phyloP scores from a whole-genome alignment of 2,113 vertebrate species.

The Ctenodactylus gundi region DNA sequence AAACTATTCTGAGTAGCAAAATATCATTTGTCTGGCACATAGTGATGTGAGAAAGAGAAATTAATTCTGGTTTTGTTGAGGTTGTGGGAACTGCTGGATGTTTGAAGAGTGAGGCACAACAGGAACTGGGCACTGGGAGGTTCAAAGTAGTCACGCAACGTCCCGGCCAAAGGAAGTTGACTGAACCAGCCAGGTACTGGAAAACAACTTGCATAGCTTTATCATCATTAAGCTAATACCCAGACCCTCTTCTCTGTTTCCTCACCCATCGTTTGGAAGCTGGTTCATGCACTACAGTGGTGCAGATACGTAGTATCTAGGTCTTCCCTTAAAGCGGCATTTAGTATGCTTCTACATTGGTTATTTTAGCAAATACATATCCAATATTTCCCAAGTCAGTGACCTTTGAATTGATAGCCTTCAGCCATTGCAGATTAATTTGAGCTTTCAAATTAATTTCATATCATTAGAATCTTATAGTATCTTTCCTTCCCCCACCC shows the following conservation, averaged over 20 bases:
- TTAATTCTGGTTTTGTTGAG: background rate
- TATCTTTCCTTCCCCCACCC: background rate
- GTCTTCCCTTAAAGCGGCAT: background rate
- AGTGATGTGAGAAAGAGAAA: background rate
- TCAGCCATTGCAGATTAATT: background rate
- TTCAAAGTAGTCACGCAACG: background rate
- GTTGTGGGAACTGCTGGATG: background rate
- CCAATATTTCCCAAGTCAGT: background rate
- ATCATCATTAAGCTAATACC: background rate
- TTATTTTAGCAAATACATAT: background rate
- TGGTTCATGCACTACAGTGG: background rate
- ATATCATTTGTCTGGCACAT: background rate
- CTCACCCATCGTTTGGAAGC: background rate
- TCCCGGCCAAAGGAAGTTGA: background rate
- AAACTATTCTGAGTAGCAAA: background rate
- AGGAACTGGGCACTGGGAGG: background rate
- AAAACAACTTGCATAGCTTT: background rate
- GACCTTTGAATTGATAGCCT: background rate
- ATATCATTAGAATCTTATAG: background rate
- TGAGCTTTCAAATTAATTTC: conserved; percentile 7
- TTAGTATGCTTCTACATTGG: background rate
- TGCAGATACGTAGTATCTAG: background rate
- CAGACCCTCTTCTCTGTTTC: background rate
- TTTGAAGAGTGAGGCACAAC: background rate
- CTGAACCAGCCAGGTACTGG: background rate